phyloP scores from a whole-genome alignment of 2,113 vertebrate species.

The Agelaius tricolor region DNA sequence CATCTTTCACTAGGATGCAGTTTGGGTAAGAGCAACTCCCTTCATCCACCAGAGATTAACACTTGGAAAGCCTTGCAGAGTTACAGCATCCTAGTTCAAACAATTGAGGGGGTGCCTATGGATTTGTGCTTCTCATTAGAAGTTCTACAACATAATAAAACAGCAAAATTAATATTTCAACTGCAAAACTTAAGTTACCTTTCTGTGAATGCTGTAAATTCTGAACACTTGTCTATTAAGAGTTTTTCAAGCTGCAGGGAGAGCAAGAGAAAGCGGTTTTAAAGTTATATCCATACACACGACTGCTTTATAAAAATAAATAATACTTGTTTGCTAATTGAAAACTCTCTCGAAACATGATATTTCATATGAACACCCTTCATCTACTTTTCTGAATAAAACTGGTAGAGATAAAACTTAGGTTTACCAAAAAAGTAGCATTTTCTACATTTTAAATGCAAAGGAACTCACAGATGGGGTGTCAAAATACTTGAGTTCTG shows the following conservation, averaged over 20 bases:
- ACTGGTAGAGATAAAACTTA: not conserved
- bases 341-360: not conserved
- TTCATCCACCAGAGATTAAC: not conserved
- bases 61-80: not conserved
- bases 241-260: slow-evolving; percentile 85
- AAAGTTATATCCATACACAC: not conserved
- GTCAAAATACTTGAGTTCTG: not conserved
- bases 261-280: not conserved
- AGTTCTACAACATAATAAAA: not conserved
- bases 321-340: not conserved
- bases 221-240: slow-evolving; percentile 90
- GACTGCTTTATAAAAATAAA: not conserved
- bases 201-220: slow-evolving; percentile 91
- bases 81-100: not conserved
- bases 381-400: not conserved
- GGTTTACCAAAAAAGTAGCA: not conserved
- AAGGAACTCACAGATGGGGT: not conserved
- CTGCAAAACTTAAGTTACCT: slow-evolving; percentile 76
- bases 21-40: not conserved
- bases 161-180: not conserved
- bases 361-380: not conserved
- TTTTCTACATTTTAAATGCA: not conserved
- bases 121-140: not conserved
- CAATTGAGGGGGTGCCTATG: not conserved
- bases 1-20: not conserved